phyloP scores from a whole-genome alignment of 1,140 invertebrate genomes.

The Sesamia nonagrioides region DNA sequence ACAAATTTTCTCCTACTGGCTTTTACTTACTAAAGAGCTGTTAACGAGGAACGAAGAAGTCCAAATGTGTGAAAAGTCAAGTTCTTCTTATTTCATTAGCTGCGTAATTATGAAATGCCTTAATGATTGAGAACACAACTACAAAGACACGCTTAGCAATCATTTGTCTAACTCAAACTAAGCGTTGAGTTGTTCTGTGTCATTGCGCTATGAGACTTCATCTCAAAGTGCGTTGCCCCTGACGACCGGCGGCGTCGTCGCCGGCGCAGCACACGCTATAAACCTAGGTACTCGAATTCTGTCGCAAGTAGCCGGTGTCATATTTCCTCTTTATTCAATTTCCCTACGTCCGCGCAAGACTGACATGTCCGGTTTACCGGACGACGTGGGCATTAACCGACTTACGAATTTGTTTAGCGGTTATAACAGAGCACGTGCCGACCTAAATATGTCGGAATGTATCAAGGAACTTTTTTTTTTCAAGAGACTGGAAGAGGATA shows the following conservation, averaged over 20 bases:
- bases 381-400: conserved; percentile 58
- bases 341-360: conserved; percentile 63
- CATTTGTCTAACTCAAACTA: not conserved
- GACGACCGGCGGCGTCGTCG: conserved; percentile 22
- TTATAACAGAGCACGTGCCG: conserved; percentile 56
- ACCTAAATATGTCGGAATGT: conserved; percentile 43
- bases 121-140: not conserved
- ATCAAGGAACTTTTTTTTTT: not conserved
- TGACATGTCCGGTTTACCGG: conserved; percentile 62
- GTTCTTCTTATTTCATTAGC: not conserved
- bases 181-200: not conserved
- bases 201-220: conserved; percentile 3
- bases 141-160: not conserved
- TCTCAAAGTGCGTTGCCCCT: conserved; percentile 66
- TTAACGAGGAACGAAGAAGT: not conserved
- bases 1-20: no score
- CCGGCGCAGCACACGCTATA: conserved; percentile 11
- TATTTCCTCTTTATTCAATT: conserved; percentile 83
- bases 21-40: no score
- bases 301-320: conserved; percentile 70
- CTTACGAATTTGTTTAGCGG: conserved; percentile 44
- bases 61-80: not conserved
- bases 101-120: not conserved
- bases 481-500: not conserved
- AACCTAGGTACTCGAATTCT: conserved; percentile 58